Evolutionary conservation across 2,888 invertebrate species (phyloP), one percentile per base, ranked within the genome.

Genomic region (Stenolophus ochropezus): DNA sequence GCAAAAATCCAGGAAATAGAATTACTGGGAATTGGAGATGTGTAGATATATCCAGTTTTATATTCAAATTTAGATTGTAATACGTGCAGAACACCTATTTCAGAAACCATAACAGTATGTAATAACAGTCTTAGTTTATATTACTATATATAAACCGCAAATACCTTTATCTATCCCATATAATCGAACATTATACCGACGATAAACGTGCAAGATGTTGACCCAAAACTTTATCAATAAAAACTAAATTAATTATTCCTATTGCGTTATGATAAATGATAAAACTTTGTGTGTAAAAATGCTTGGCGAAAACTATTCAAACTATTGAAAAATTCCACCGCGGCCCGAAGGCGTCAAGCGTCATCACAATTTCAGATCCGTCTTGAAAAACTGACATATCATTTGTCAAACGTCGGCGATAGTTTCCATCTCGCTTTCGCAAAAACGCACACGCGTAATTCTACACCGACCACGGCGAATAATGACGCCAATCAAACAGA

Each of bases 401-500:
- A 76, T 76, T 76, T 76, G 58, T 76, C 76, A 76, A 53, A 33
- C 11, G 4, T 11, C 16, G 25, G 49, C 27, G 21, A 76, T 27
- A 76, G 18, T 27, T 25, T 33, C 58, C 18, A 27, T 76, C 73
- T 49, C 21, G 47, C 49, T 73, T 49, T 4, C 4, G 73, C 47
- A 73, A 73, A 73, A 73, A 73, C 73, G 14, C 49, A 73, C 49
- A 23, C 47, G 49, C 73, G 69, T 69, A 73, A 73, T 73, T 21
- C 73, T 73, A 73, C 20, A 73, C 27, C 21, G 49, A 20, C 47
- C 42, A 71, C 20, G 1, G 69, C 47, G 16, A 73, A 73, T 73
- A 73, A 73, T 73, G 73, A 49, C 73, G 14, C 73, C 73, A 73
- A 73, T 73, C 73, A 73, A 47, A 73, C 23, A 73, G 73, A 73